Conservation (phyloP, 2,888 invertebrate species). For the Lymantria monacha region DNA sequence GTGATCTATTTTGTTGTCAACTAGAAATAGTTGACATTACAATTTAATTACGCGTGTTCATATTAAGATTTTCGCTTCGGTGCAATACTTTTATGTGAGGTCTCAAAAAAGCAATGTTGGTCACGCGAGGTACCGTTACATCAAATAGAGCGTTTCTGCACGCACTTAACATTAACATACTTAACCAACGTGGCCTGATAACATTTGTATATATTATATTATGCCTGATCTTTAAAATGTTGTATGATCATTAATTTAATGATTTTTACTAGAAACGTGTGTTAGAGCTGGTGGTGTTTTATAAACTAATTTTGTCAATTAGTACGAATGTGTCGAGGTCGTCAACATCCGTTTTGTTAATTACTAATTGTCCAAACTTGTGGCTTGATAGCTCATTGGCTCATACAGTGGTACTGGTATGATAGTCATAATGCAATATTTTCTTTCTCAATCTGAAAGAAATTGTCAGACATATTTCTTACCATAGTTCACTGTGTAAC, state of each 20-base stretch:
- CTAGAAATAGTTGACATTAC: neutral
- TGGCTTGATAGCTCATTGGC: constrained; percentile 19
- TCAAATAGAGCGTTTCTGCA: constrained; percentile 65
- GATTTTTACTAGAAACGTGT: constrained; percentile 11
- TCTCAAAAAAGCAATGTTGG: constrained; percentile 42
- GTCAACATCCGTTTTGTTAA: constrained; percentile 39
- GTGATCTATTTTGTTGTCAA: neutral
- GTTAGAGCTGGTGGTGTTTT: constrained; percentile 9
- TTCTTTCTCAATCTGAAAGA: too few relatives aligned
- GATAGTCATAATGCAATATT: too few relatives aligned
- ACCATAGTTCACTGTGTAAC: too few relatives aligned
- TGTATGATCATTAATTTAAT: constrained; percentile 16
- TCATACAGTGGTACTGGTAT: neutral
- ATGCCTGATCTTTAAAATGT: neutral
- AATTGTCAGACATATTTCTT: too few relatives aligned
- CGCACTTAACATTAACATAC: constrained; percentile 50
- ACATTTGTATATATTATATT: neutral
- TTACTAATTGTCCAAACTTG: constrained; percentile 30
- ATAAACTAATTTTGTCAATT: constrained; percentile 48
- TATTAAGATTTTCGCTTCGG: constrained; percentile 11
- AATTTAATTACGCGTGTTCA: constrained; percentile 4
- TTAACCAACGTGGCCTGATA: constrained; percentile 33
- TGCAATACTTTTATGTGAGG: constrained; percentile 24
- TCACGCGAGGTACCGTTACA: constrained; percentile 58
- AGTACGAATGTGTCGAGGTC: constrained; percentile 39